A percentile compares a stretch with the other conserved stretches of the same genome.
These are phyloP conservation scores for Serilophus lunatus DNA, from an alignment of 2,113 vertebrate genomes.

Conservation along the genomic window DNA sequence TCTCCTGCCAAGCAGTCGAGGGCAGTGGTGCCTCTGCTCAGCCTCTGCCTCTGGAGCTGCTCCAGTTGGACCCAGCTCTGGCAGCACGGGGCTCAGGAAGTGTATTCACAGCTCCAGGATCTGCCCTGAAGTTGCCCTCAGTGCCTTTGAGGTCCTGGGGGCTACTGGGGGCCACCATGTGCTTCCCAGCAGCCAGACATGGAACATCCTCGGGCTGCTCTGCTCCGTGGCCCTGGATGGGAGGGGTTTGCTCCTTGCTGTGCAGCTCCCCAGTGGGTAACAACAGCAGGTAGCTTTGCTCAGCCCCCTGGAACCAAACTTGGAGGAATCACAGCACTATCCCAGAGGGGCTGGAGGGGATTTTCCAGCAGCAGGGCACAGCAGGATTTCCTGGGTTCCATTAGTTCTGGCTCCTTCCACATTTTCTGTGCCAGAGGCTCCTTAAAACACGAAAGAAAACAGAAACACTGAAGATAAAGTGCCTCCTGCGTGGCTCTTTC, in stretches of 20 bases:
- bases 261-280: not conserved
- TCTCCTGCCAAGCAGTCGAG: not conserved
- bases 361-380: slow-evolving; percentile 14
- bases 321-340: fast-evolving
- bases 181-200: not conserved
- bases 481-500: not conserved
- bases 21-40: not conserved
- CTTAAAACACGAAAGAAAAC: not conserved
- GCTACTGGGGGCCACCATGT: not conserved
- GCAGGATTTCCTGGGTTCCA: not conserved
- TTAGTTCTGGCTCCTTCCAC: not conserved
- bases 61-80: not conserved
- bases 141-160: not conserved
- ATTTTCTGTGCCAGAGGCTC: not conserved
- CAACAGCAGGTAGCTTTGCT: not conserved
- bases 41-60: not conserved
- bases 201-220: not conserved
- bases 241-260: not conserved
- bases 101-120: not conserved
- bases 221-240: fast-evolving
- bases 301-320: not conserved
- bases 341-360: not conserved
- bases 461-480: not conserved
- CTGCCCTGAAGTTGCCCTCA: not conserved
- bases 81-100: not conserved